Evolutionary conservation across 2,113 vertebrate species (phyloP).

Genomic region (Laticauda colubrina): DNA sequence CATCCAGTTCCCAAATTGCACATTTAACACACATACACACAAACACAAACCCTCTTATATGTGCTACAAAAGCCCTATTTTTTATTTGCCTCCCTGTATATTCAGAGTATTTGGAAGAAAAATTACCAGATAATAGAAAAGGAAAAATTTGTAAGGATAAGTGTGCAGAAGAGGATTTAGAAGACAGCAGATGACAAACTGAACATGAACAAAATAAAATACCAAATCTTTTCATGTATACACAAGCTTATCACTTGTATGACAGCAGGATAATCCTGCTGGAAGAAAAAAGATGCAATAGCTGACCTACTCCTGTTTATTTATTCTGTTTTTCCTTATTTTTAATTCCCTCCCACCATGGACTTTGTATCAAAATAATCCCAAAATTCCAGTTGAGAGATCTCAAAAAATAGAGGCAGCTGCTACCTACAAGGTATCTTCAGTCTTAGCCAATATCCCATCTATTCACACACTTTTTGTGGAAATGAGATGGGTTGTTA

Average conservation of each 20-base stretch:
- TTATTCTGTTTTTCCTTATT: neutral
- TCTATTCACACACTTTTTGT: neutral
- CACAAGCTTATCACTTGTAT: constrained; percentile 31
- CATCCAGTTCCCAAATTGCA: neutral
- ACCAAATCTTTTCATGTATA: constrained; percentile 45
- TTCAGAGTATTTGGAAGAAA: constrained; percentile 12
- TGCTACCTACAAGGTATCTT: neutral
- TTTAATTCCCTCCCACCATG: neutral
- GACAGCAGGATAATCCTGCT: constrained; percentile 43
- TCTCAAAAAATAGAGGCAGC: neutral
- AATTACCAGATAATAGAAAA: constrained; percentile 12
- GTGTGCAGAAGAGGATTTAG: constrained; percentile 45
- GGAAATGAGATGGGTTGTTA: neutral
- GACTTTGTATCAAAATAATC: neutral
- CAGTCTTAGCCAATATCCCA: neutral
- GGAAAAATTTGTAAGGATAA: constrained; percentile 21
- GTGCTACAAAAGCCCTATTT: neutral
- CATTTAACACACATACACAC: neutral
- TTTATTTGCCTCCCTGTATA: constrained; percentile 22
- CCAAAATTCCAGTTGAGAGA: neutral
- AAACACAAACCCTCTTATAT: neutral
- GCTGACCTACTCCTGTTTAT: constrained; percentile 13
- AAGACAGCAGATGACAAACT: constrained; percentile 47
- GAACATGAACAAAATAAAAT: constrained; percentile 37
- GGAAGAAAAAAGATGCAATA: neutral